A percentile compares a stretch with the other conserved stretches of the same genome.
Conservation (phyloP, 2,888 invertebrate species). For the Drosophila subquinaria region DNA sequence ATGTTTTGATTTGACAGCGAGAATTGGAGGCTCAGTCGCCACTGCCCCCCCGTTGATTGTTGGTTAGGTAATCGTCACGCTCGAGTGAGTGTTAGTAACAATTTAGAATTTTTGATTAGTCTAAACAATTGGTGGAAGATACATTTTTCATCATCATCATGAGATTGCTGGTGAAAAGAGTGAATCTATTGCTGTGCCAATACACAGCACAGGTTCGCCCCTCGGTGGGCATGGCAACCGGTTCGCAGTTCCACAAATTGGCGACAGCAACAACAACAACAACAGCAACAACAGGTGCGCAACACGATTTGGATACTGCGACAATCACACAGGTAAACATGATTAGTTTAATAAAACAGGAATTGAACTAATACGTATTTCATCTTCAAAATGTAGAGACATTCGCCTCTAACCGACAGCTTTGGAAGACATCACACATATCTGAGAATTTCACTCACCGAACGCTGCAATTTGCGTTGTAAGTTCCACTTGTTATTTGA, state of each 20-base stretch:
- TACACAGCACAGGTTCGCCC: slow-evolving; percentile 29
- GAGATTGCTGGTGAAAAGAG: slow-evolving; percentile 59
- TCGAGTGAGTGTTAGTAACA: slow-evolving; percentile 24
- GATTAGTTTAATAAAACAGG: not conserved
- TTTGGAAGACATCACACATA: slow-evolving; percentile 96
- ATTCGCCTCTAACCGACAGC: slow-evolving; percentile 89
- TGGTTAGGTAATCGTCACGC: slow-evolving; percentile 53
- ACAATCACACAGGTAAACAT: slow-evolving; percentile 41
- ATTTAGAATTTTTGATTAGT: slow-evolving; percentile 9
- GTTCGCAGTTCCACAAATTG: slow-evolving; percentile 63
- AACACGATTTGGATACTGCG: slow-evolving; percentile 33
- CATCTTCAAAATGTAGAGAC: slow-evolving; percentile 8
- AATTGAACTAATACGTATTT: slow-evolving; percentile 4
- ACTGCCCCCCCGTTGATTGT: slow-evolving; percentile 41
- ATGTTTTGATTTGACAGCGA: slow-evolving; percentile 46
- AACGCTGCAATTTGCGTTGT: slow-evolving; percentile 98
- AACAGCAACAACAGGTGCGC: slow-evolving; percentile 38
- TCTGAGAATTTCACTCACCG: slow-evolving; percentile 97
- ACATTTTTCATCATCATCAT: slow-evolving; percentile 47
- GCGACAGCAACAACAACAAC: slow-evolving; percentile 37
- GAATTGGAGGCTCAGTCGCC: slow-evolving; percentile 30
- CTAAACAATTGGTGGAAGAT: slow-evolving; percentile 2
- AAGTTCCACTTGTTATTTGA: slow-evolving; percentile 84
- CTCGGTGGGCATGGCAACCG: slow-evolving; percentile 59
- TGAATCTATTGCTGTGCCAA: slow-evolving; percentile 46